These are phyloP conservation scores for Yponomeuta cagnagella DNA, from an alignment of 2,888 invertebrate species.

Conservation along the genomic window DNA sequence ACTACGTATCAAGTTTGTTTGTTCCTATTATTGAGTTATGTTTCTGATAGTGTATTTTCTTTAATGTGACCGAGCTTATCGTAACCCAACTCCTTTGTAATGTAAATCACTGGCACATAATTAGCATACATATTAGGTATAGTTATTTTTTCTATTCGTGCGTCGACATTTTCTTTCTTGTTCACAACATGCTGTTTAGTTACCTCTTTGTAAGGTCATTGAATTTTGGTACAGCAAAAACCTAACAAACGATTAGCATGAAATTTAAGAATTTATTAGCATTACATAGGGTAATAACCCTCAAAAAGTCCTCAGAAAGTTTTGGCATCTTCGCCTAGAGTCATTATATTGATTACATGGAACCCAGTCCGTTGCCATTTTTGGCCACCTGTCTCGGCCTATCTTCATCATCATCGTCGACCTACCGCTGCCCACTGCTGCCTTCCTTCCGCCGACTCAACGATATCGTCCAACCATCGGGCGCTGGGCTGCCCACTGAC, in stretches of 20 bases:
- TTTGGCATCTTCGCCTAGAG: too few relatives aligned
- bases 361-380: too few relatives aligned
- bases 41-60: neutral
- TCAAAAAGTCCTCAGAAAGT: too few relatives aligned
- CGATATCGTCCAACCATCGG: too few relatives aligned
- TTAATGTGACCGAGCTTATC: constrained; percentile 9
- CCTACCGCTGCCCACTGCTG: too few relatives aligned
- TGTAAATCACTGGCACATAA: constrained; percentile 38
- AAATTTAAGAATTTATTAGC: too few relatives aligned
- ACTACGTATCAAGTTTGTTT: neutral
- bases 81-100: constrained; percentile 36
- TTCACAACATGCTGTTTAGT: neutral
- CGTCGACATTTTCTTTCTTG: neutral
- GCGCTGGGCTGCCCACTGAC: too few relatives aligned
- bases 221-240: neutral
- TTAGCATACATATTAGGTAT: constrained; percentile 39
- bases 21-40: neutral
- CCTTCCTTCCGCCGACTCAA: too few relatives aligned
- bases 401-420: too few relatives aligned
- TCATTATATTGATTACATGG: too few relatives aligned
- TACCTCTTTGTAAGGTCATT: constrained; percentile 3
- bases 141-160: constrained; percentile 31
- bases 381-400: too few relatives aligned
- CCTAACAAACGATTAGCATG: neutral
- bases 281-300: too few relatives aligned